Base-by-base conservation (phyloP, 1,140 invertebrate genomes). In the Camponotus vicinus region DNA sequence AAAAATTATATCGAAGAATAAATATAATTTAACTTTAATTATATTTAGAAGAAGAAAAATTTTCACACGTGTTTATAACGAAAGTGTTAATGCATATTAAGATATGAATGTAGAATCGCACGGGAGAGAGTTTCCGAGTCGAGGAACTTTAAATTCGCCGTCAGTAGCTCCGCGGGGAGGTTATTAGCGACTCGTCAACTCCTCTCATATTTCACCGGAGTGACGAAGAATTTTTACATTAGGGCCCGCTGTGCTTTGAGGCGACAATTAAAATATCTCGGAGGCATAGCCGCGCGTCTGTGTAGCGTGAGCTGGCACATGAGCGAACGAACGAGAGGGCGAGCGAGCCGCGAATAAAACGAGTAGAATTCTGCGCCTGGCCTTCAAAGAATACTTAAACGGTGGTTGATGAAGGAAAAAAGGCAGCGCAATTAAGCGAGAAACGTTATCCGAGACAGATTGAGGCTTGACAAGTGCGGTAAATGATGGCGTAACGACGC, bases 231-330 rank as follows among this genome's bases (percentile, higher is more conserved):
- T 91, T 92, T 90, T 88, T 85, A 86, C 87, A 79, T 89, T 90
- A 87, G 80, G 87, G 55, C 49, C 42, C 61, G 75, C 78, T 70
- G 78, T 82, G 86, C 89, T 92, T 92, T 91, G 91, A 92, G 86
- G 63, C 85, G 91, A 92, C 91, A 92, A 92, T 92, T 92, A 92
- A 92, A 92, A 92, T 92, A 92, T 92, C 91, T 92, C 88, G 66
- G 90, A 73, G 84, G 87, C 89, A 86, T 90, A 89, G 89, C 73
- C 86, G 84, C 86, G 91, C 77, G 45, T 69, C 64, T 86, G 87
- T 88, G 82, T 75, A 40, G 86, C 86, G 49, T 86, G 89, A 86
- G 89, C 75, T 89, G 89, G 83, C 86, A 59, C 42, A 52, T 37
- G 71, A 71, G 80, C 85, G 85, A 80, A 37, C 52, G 55, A n/a